Percentiles rank a stretch among this genome's conserved stretches.
Conservation (phyloP, 1,140 invertebrate species). For the Ostrea denselamellosa region DNA sequence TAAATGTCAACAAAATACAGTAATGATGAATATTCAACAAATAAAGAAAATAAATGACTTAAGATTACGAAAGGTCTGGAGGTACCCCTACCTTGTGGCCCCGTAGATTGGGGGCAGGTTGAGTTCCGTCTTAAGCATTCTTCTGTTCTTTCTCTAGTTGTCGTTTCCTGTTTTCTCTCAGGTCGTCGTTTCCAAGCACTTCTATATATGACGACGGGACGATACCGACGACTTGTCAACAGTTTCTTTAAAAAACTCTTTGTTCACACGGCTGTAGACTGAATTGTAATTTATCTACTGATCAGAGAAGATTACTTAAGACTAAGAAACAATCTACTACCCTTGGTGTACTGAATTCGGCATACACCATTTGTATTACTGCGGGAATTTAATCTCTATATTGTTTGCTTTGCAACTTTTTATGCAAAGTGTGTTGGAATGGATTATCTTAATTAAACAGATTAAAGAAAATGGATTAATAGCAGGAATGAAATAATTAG, state of each 20-base stretch:
- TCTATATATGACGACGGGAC: conserved; percentile 14
- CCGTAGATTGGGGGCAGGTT: conserved; percentile 25
- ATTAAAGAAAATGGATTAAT: conserved; percentile 30
- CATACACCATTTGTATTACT: background rate
- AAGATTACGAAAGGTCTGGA: background rate
- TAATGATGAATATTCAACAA: too few relatives aligned
- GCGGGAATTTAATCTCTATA: conserved; percentile 22
- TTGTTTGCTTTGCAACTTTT: conserved; percentile 34
- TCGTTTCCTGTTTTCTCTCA: conserved; percentile 18
- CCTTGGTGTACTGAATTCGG: background rate
- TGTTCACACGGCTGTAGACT: conserved; percentile 10
- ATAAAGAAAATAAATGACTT: too few relatives aligned
- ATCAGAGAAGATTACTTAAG: conserved; percentile 2
- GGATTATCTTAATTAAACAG: conserved; percentile 40
- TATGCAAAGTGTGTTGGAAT: conserved; percentile 26
- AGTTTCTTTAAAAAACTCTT: conserved; percentile 23
- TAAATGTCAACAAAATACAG: too few relatives aligned
- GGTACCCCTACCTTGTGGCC: background rate
- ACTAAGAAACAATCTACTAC: background rate
- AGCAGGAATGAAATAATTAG: conserved; percentile 13
- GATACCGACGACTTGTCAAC: background rate
- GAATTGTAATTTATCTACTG: conserved; percentile 15
- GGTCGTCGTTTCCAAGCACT: conserved; percentile 11
- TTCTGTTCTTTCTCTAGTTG: background rate
- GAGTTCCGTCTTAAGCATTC: conserved; percentile 12